Conservation (phyloP, 2,888 invertebrate species). For the Caenorhabditis sp. region DNA sequence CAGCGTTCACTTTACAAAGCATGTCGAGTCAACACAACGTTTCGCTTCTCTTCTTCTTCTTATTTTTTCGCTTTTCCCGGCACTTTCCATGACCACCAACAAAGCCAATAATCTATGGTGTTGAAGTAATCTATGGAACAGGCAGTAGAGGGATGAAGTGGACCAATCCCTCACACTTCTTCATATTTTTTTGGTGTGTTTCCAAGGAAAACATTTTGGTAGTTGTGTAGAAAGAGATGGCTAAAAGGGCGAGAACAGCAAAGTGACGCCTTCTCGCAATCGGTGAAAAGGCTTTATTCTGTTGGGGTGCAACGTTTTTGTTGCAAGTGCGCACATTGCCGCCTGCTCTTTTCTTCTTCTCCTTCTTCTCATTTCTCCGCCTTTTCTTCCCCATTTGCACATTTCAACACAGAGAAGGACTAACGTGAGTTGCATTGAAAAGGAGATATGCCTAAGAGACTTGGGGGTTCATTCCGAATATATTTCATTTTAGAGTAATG, state of each 20-base stretch:
- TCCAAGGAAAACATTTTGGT: slow-evolving; percentile 2
- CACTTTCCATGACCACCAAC: slow-evolving; percentile 58
- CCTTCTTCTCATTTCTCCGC: slow-evolving; percentile 9
- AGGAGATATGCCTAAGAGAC: slow-evolving; percentile 52
- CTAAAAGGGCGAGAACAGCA: slow-evolving; percentile 36
- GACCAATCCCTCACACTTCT: background rate
- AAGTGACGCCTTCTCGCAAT: slow-evolving; percentile 61
- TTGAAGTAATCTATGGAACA: slow-evolving; percentile 50
- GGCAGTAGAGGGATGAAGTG: background rate
- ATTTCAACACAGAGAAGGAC: slow-evolving; percentile 55
- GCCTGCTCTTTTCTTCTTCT: slow-evolving; percentile 24
- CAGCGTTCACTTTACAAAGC: slow-evolving; percentile 51
- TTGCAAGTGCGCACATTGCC: slow-evolving; percentile 40
- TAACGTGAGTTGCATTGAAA: slow-evolving; percentile 55
- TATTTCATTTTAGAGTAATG: slow-evolving; percentile 61
- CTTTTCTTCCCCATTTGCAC: slow-evolving; percentile 44
- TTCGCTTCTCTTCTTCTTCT: background rate
- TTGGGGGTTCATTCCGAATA: slow-evolving; percentile 54
- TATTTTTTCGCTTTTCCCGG: background rate
- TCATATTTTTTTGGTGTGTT: slow-evolving; percentile 9
- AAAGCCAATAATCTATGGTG: slow-evolving; percentile 61
- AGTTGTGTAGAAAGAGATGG: background rate
- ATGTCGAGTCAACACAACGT: slow-evolving; percentile 53
- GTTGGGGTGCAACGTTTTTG: slow-evolving; percentile 37
- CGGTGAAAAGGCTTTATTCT: slow-evolving; percentile 58